A percentile compares a stretch with the other conserved stretches of the same genome.
Conservation (phyloP, 1,140 invertebrate species). For the Mizuhopecten yessoensis region DNA sequence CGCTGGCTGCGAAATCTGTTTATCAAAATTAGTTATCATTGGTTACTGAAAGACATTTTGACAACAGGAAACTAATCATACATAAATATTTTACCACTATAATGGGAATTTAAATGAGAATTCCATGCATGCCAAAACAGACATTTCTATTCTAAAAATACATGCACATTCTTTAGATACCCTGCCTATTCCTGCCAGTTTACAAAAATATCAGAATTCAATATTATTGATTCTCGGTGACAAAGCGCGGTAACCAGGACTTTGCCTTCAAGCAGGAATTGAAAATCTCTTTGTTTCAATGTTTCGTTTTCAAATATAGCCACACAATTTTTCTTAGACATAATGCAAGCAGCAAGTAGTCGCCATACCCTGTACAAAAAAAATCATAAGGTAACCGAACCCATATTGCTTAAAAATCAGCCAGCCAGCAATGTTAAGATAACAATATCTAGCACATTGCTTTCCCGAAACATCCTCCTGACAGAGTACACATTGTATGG, state of each 20-base stretch:
- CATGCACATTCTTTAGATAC: background rate
- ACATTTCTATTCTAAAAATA: background rate
- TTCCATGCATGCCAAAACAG: background rate
- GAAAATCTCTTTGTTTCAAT: background rate
- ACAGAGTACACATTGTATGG: background rate
- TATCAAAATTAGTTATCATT: background rate
- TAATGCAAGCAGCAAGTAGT: background rate
- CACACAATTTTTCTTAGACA: background rate
- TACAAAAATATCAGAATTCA: constrained; percentile 3
- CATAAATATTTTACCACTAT: background rate
- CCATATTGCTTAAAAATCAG: background rate
- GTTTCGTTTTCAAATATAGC: background rate
- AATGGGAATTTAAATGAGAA: constrained; percentile 21
- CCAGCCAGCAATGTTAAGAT: background rate
- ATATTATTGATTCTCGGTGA: background rate
- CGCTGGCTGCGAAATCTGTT: background rate
- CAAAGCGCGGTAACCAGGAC: background rate
- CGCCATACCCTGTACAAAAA: background rate
- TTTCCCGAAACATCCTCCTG: background rate
- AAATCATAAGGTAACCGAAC: background rate
- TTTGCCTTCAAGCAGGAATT: background rate
- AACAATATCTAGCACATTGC: background rate
- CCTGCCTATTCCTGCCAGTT: background rate
- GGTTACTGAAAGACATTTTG: constrained; percentile 12
- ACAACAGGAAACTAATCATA: constrained; percentile 10